Percentiles rank a stretch among this genome's conserved stretches.
Evolutionary conservation across 2,113 vertebrate species (phyloP).

Genomic region (Greenwoodochromis staneri): DNA sequence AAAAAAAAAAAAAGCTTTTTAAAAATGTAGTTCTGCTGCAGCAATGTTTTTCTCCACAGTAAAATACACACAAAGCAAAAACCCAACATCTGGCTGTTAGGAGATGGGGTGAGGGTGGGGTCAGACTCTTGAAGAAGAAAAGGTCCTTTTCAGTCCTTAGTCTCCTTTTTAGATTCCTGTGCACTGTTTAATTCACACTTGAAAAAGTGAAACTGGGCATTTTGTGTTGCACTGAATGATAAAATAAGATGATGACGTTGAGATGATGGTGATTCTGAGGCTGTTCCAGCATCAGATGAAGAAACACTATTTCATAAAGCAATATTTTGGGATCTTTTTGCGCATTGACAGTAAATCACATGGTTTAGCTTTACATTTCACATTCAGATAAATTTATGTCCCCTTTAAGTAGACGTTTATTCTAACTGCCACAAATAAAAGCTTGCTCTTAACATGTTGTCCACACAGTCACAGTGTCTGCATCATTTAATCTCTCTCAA

Average conservation of each 20-base stretch:
- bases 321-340: background rate
- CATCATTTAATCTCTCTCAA: background rate
- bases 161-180: background rate
- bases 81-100: background rate
- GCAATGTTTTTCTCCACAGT: constrained; percentile 18
- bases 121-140: background rate
- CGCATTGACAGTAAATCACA: background rate
- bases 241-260: background rate
- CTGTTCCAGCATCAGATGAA: background rate
- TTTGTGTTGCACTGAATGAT: background rate
- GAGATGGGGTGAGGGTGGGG: background rate
- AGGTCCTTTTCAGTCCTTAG: background rate
- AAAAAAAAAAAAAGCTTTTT: constrained; percentile 59
- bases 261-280: background rate
- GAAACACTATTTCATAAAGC: background rate
- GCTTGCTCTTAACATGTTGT: background rate
- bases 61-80: background rate
- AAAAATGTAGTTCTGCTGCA: constrained; percentile 52
- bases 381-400: background rate
- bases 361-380: background rate
- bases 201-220: background rate
- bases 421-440: background rate
- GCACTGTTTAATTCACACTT: background rate
- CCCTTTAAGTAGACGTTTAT: background rate
- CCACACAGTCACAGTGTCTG: background rate